Evolutionary conservation across 2,888 invertebrate genomes (phyloP), one percentile per base, ranked within the genome.

Genomic region (Cerastis rubricosa): DNA sequence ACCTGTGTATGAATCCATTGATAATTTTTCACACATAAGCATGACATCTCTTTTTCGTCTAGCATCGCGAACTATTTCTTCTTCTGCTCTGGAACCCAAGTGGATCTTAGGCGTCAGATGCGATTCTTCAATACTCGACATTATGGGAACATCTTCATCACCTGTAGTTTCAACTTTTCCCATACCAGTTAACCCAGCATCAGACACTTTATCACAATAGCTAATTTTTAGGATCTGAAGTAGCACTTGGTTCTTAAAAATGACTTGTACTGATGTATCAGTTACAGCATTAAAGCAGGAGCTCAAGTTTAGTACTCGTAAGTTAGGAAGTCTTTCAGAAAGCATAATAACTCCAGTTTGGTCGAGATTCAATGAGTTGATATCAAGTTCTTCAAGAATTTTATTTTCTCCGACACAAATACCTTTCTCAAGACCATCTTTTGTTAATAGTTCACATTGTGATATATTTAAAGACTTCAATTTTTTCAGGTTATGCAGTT

Each of bases 201-300:
- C 98, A 17, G 98, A 97, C 51, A 98, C 97, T 91, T 97, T 97
- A 85, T 97, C 97, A 93, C 98, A 98, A 89, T 97, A 97, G 85
- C 97, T 97, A 78, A 98, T 92, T 77, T 97, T 97, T 65, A 98
- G 95, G 40, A 94, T 97, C 61, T 97, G 95, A 63, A 98, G 94
- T 84, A 95, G 93, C 25, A 97, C 91, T 87, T 98, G 97, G 87
- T 98, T 97, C 86, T 97, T 97, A 80, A 98, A 97, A 84, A 98
- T 97, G 63, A 97, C 97, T 94, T 98, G 97, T 72, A 98, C 95
- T 29, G 97, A 97, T 78, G 96, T 96, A 89, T 98, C 98, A 7
- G 98, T 98, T 1, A 98, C 97, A n/a, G 97, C 97, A 94, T 97
- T 97, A 85, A 97, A 97, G 90, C 98, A 98, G 85, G 97, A 97